Conservation (phyloP, 1,140 invertebrate species). For the Nymphalis io region DNA sequence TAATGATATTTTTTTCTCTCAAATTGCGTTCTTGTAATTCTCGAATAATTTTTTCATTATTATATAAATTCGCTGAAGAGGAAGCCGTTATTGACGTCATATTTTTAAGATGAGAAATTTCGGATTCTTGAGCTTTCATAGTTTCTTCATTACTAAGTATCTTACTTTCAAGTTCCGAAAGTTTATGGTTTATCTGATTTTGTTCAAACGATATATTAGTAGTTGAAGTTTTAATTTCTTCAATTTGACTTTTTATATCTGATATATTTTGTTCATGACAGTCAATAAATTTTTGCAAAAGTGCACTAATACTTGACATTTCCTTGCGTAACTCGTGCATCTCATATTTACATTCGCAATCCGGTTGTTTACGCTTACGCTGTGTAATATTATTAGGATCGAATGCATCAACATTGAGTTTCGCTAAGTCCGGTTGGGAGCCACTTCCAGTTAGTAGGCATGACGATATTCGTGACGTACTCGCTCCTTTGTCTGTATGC, state of each 20-base stretch:
- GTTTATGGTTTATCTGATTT: slow-evolving; percentile 1
- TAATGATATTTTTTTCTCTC: slow-evolving; percentile 14
- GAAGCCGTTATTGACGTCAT: neutral
- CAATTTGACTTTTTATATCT: slow-evolving; percentile 16
- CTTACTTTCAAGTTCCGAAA: slow-evolving; percentile 9
- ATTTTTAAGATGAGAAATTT: slow-evolving; percentile 16
- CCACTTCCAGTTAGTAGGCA: slow-evolving; percentile 6
- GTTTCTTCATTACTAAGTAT: slow-evolving; percentile 1
- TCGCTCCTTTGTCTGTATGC: slow-evolving; percentile 14
- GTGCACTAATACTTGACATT: slow-evolving; percentile 6
- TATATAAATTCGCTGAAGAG: slow-evolving; percentile 14
- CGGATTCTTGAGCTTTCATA: slow-evolving; percentile 2
- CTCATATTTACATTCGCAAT: slow-evolving; percentile 6
- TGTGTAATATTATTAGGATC: slow-evolving; percentile 3
- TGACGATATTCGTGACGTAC: slow-evolving; percentile 4
- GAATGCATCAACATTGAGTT: slow-evolving; percentile 4
- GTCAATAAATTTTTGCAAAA: slow-evolving; percentile 10
- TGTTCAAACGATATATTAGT: slow-evolving; percentile 12
- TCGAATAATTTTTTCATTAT: slow-evolving; percentile 9
- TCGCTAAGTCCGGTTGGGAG: slow-evolving; percentile 8
- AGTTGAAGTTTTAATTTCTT: slow-evolving; percentile 13
- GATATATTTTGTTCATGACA: slow-evolving; percentile 12
- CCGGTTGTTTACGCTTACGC: slow-evolving; percentile 4
- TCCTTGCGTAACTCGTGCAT: neutral
- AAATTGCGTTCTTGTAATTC: slow-evolving; percentile 16